Conservation (phyloP, 2,797 vertebrate species). For the Arrhamphus sclerolepis region DNA sequence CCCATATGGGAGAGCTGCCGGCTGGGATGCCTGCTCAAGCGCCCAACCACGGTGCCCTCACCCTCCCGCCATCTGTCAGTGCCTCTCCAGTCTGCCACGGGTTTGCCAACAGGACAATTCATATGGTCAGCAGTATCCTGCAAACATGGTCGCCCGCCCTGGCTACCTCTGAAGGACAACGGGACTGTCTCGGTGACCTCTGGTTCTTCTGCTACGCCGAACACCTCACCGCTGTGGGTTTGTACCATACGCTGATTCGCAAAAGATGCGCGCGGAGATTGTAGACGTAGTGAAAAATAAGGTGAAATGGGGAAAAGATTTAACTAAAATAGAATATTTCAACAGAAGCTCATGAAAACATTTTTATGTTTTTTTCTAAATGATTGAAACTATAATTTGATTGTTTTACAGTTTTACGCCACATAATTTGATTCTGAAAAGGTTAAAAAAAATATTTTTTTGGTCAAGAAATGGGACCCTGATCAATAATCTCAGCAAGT, state of each 20-base stretch:
- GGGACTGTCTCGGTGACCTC: conserved; percentile 74
- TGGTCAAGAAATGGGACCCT: not conserved
- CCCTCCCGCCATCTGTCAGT: conserved; percentile 83
- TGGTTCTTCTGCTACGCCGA: conserved; percentile 41
- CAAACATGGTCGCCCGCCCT: conserved; percentile 68
- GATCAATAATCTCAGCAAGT: too few species aligned
- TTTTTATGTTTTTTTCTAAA: too few species aligned
- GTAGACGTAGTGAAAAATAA: too few species aligned
- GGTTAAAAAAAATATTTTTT: not conserved
- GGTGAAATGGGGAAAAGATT: not conserved
- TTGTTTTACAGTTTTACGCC: not conserved
- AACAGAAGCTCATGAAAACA: too few species aligned
- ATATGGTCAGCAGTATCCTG: conserved; percentile 82
- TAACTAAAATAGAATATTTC: too few species aligned
- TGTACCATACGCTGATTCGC: conserved; percentile 13
- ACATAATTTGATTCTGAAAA: not conserved
- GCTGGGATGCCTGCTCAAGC: conserved; percentile 79
- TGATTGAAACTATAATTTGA: not conserved
- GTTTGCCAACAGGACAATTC: conserved; percentile 79
- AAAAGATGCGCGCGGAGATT: too few species aligned
- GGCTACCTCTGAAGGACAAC: conserved; percentile 79
- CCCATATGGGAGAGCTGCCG: conserved; percentile 84
- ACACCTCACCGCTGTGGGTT: conserved; percentile 18
- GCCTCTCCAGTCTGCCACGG: conserved; percentile 74
- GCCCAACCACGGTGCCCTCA: conserved; percentile 81